Conservation (phyloP, 1,140 invertebrate genomes). For the Stegodyphus mimosarum region DNA sequence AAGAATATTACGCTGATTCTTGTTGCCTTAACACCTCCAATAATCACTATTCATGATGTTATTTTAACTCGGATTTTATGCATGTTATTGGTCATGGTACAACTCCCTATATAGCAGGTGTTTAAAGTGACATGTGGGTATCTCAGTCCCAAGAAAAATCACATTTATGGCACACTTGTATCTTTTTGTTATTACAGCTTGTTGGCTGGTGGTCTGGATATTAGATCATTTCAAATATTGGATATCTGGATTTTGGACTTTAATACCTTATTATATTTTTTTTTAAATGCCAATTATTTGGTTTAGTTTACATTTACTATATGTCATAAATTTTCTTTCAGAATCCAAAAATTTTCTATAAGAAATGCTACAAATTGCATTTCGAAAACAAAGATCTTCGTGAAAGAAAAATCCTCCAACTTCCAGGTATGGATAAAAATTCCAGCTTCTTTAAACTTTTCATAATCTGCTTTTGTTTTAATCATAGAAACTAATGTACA, state of each 20-base stretch:
- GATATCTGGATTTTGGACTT: not conserved
- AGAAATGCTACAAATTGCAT: conserved; percentile 20
- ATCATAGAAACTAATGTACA: not conserved
- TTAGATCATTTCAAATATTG: not conserved
- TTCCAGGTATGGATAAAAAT: conserved; percentile 14
- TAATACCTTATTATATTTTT: too few relatives aligned
- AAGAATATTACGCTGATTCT: too few relatives aligned
- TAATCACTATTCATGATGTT: too few relatives aligned
- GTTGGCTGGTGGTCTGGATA: not conserved
- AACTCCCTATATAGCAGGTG: too few relatives aligned
- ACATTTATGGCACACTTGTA: too few relatives aligned
- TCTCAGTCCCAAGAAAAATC: too few relatives aligned
- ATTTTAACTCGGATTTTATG: too few relatives aligned
- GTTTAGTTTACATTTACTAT: not conserved
- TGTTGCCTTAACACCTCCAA: too few relatives aligned
- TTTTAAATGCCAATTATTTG: not conserved
- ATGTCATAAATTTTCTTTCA: conserved; percentile 3
- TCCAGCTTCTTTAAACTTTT: not conserved
- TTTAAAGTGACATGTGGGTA: too few relatives aligned
- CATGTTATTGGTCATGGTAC: too few relatives aligned
- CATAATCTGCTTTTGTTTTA: not conserved
- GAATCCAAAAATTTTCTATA: conserved; percentile 9
- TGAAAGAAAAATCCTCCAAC: conserved; percentile 29
- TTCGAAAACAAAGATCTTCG: conserved; percentile 19
- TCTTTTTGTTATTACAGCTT: not conserved